Evolutionary conservation across 2,113 vertebrate genomes (phyloP).

Genomic region (Chloropsis cyanopogon): DNA sequence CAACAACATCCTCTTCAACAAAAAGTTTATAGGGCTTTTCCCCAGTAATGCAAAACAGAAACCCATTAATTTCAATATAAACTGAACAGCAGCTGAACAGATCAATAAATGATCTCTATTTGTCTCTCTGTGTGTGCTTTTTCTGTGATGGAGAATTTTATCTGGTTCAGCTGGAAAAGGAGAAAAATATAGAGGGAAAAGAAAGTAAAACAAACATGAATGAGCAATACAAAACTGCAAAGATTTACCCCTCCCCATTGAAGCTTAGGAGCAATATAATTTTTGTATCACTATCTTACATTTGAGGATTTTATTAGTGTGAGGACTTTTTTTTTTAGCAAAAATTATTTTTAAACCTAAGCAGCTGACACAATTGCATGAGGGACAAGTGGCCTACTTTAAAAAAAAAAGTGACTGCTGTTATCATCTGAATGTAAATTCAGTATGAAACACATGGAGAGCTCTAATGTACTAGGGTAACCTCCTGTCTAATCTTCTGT

Average conservation of each 20-base stretch:
- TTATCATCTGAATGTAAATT: background rate
- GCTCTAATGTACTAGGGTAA: background rate
- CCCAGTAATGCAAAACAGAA: background rate
- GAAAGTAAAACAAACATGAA: background rate
- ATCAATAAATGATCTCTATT: background rate
- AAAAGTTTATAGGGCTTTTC: background rate
- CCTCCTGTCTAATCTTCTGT: background rate
- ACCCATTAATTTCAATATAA: background rate
- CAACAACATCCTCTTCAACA: background rate
- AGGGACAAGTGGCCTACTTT: slow-evolving; percentile 29
- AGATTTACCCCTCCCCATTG: background rate
- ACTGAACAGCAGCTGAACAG: background rate
- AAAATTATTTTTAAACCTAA: slow-evolving; percentile 47
- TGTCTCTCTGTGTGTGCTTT: background rate
- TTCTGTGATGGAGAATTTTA: background rate
- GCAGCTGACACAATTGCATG: slow-evolving; percentile 28
- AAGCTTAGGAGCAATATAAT: background rate
- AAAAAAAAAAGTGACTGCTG: background rate
- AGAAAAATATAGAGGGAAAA: background rate
- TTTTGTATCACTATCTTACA: background rate
- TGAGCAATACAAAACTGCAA: background rate
- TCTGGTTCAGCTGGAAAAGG: background rate
- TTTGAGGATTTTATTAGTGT: background rate
- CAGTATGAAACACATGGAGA: background rate
- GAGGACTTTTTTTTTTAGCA: background rate